Base-by-base conservation (phyloP, 2,888 invertebrate genomes). In the Caradrina clavipalpis region DNA sequence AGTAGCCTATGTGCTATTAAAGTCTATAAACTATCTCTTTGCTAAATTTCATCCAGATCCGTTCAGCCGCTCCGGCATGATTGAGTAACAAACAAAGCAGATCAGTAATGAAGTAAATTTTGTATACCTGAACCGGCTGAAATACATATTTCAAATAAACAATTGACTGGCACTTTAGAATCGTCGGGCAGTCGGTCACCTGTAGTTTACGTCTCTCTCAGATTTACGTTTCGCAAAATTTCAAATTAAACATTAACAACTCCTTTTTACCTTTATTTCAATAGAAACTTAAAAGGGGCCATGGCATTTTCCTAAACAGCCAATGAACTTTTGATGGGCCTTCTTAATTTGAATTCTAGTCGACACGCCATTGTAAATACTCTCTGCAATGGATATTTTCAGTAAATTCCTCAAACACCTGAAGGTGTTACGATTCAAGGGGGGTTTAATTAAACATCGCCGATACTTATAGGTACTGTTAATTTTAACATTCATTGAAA, bases 401-500 rank as follows among this genome's bases (percentile, higher is more conserved):
- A 62, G 35, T 49, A 49, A 71, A 84, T 85, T 76, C 78, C 63
- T 53, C 61, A 72, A 78, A 71, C 81, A 83, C 85, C 80, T 80
- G 82, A 61, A 78, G 70, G 59, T 73, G 78, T 78, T 71, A 73
- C 72, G 74, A 76, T 80, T 72, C 73, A 75, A 81, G 82, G 80
- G 77, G 54, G 76, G 75, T 84, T 91, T 91, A 92, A 91, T 91
- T 91, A 92, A 91, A 91, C 86, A 86, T 76, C 31, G 81, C 74
- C 89, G 85, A 89, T 89, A 75, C 78, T 78, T 63, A 89, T 84
- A 45, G 45, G 45, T 45, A 90, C 87, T 89, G 90, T 89, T 90
- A 87, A 91, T 91, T 89, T 90, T 87, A 87, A 85, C 89, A 91
- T 91, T 91, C 90, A 89, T 59, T 79, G 81, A 83, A 86, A 87